These are phyloP conservation scores for Cactoblastis cactorum DNA, from an alignment of 2,888 invertebrate species.

Conservation along the genomic window DNA sequence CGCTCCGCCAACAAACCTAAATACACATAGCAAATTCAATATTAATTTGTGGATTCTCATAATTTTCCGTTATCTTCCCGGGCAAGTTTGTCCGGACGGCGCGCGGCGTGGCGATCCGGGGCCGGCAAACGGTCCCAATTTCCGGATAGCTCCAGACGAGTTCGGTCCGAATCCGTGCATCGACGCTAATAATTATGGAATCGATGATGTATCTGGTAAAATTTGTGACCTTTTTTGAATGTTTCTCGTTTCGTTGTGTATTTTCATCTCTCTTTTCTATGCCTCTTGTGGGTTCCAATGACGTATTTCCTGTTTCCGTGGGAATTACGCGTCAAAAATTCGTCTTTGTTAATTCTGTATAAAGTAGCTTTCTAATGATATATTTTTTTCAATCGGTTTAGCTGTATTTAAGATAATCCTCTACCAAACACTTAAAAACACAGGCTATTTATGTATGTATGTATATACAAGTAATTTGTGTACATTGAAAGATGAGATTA, in stretches of 20 bases:
- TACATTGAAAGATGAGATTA: too few relatives aligned
- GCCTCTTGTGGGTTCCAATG: background rate
- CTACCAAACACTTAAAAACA: too few relatives aligned
- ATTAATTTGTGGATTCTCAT: slow-evolving; percentile 14
- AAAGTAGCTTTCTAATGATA: too few relatives aligned
- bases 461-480: too few relatives aligned
- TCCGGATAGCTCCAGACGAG: slow-evolving; percentile 21
- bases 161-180: background rate
- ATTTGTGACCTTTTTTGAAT: background rate
- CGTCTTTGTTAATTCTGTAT: too few relatives aligned
- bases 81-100: slow-evolving; percentile 27
- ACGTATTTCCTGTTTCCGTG: too few relatives aligned
- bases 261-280: background rate
- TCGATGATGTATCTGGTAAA: background rate
- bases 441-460: too few relatives aligned
- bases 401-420: too few relatives aligned
- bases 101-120: slow-evolving; percentile 16
- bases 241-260: background rate
- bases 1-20: background rate
- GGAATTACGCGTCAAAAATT: too few relatives aligned
- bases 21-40: slow-evolving; percentile 8
- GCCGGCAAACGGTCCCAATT: slow-evolving; percentile 7
- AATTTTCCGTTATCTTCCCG: slow-evolving; percentile 17
- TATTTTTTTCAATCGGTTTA: too few relatives aligned
- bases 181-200: background rate